Evolutionary conservation across 92 coral and sea anemone genomes (phyloP), one percentile per base, ranked within the genome.

Genomic region (Porites divaricata): DNA sequence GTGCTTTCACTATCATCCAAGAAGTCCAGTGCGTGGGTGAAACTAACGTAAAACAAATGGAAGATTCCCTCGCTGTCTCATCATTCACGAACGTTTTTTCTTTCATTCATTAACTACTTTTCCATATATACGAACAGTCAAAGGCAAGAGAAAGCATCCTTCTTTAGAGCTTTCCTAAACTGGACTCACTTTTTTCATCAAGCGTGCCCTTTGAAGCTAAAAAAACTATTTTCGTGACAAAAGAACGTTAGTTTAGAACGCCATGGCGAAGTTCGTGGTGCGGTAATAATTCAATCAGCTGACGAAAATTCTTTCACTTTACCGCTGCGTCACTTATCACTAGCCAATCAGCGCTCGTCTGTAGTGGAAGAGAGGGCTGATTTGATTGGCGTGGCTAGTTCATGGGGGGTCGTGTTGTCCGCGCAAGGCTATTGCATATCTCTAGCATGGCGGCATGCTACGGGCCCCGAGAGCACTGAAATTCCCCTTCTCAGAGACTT

Each of bases 381-480:
- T 91, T 81, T 91, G 95, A 91, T 91, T 91, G 95, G 95, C 90
- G 88, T 88, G 87, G 90, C 86, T 64, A 16, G 72, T 71, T 74
- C 90, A 87, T 81, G 95, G 95, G 95, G 95, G 95, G 95, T 88
- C 95, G 82, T 91, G 95, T 91, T 88, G 95, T 91, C 85, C 95
- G 95, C 95, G 95, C 95, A 91, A 91, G 95, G 87, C 84, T 88
- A 90, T 80, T 91, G 92, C 92, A 81, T 84, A 90, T 91, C 87
- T 91, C 85, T 84, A 91, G 92, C 95, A 88, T 88, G 95, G 92
- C 90, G 90, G 95, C 95, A 91, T 90, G 95, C 92, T 86, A 91
- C 62, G 80, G 90, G 90, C 83, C 82, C 90, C 85, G 87, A 85
- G 91, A 88, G 84, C 86, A 74, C 84, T 76, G 87, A 88, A 88